Conservation (phyloP, 2,797 vertebrate genomes). For the Alfaro cultratus region DNA sequence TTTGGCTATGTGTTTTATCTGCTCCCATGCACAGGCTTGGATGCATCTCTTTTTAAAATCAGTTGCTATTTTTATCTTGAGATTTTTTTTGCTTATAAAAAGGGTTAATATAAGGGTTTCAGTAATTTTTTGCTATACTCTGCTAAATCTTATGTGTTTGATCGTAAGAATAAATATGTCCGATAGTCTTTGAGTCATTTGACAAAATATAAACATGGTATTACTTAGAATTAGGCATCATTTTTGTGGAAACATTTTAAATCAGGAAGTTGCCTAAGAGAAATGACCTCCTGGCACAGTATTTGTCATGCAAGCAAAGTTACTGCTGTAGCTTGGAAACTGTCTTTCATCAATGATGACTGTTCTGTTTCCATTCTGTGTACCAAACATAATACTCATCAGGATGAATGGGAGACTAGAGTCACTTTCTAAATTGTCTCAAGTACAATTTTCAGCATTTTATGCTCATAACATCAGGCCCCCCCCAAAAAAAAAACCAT, state of each 20-base stretch:
- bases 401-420: neutral
- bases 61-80: neutral
- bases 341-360: neutral
- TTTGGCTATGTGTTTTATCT: constrained; percentile 28
- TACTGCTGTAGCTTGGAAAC: neutral
- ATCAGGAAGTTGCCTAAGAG: constrained; percentile 3
- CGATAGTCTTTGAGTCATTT: neutral
- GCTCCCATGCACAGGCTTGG: neutral
- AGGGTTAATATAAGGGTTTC: neutral
- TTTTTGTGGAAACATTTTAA: neutral
- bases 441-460: neutral
- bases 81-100: neutral
- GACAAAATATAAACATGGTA: neutral
- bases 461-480: neutral
- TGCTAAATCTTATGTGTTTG: neutral
- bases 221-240: neutral
- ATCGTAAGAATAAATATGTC: neutral
- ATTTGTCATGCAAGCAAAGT: neutral
- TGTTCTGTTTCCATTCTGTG: neutral
- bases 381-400: neutral
- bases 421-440: neutral
- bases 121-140: neutral
- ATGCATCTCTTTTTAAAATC: constrained; percentile 15
- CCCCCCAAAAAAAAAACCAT: neutral
- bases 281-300: neutral